Conservation (phyloP, 2,888 invertebrate species). For the Allacma fusca region DNA sequence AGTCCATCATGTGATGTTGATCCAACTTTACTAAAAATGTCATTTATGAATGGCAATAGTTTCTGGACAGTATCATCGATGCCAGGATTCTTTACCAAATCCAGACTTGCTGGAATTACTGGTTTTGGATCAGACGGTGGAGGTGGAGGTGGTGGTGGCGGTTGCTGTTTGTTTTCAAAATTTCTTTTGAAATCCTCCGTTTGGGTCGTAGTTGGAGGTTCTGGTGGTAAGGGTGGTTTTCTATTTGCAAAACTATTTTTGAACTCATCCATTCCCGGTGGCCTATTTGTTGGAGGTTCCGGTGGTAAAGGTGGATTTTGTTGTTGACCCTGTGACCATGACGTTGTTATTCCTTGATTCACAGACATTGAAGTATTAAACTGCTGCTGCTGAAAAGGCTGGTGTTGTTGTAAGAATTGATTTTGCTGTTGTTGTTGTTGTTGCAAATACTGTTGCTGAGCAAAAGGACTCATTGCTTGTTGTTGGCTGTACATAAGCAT, state of each 20-base stretch:
- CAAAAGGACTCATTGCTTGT: slow-evolving; percentile 1
- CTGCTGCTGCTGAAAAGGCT: slow-evolving; percentile 36
- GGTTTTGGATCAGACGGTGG: background rate
- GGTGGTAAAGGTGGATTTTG: slow-evolving; percentile 1
- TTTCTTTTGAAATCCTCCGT: background rate
- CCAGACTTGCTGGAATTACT: background rate
- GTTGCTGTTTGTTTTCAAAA: background rate
- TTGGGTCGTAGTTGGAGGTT: background rate
- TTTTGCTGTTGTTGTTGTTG: slow-evolving; percentile 33
- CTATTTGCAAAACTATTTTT: too few species aligned
- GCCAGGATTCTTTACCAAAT: background rate
- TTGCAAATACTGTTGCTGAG: slow-evolving; percentile 13
- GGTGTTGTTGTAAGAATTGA: slow-evolving; percentile 41
- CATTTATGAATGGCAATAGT: slow-evolving; percentile 24
- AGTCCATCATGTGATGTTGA: background rate
- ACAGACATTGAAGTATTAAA: background rate
- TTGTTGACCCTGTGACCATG: background rate
- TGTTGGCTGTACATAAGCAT: slow-evolving; percentile 1
- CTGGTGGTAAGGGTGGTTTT: background rate
- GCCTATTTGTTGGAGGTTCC: background rate
- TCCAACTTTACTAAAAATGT: slow-evolving; percentile 34
- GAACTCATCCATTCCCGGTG: too few species aligned
- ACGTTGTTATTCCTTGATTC: background rate
- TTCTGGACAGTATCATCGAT: slow-evolving; percentile 16
- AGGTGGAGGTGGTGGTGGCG: slow-evolving; percentile 12